Evolutionary conservation across 2,113 vertebrate genomes (phyloP).

Genomic region (Misgurnus anguillicaudatus): DNA sequence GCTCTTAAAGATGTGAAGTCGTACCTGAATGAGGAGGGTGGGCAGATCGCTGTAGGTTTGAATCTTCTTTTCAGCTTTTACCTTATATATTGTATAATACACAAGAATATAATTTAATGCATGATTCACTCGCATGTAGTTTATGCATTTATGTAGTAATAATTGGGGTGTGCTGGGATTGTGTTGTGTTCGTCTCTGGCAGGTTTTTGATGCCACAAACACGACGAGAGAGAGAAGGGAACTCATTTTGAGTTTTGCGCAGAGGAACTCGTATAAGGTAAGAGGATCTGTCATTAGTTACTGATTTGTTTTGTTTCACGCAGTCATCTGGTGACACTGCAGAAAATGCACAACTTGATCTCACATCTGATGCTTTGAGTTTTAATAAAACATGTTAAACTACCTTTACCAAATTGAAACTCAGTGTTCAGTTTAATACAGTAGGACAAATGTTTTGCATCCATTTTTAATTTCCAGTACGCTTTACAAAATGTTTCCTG

Average conservation of each 20-base stretch:
- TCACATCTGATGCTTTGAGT: no score
- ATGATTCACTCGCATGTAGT: not conserved
- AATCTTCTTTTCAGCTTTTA: not conserved
- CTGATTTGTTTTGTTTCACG: not conserved
- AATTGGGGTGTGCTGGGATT: no score
- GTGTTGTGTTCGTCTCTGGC: not conserved
- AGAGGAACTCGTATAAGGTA: conserved; percentile 72
- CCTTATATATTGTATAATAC: not conserved
- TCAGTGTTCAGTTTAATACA: no score
- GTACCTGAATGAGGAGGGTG: conserved; percentile 87
- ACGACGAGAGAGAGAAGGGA: conserved; percentile 76
- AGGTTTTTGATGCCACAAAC: conserved; percentile 81
- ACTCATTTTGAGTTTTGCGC: conserved; percentile 71
- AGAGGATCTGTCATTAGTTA: not conserved
- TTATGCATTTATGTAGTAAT: not conserved
- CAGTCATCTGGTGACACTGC: not conserved
- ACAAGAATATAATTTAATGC: no score
- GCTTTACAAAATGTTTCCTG: no score
- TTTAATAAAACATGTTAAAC: no score
- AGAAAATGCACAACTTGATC: not conserved
- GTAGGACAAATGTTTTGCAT: no score
- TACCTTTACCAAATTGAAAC: not conserved
- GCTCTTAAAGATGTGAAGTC: conserved; percentile 90
- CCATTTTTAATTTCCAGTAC: no score
- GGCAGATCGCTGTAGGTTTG: conserved; percentile 90